These are phyloP conservation scores for Montipora foliosa DNA, from an alignment of 64 coral and sea anemone genomes.

Conservation along the genomic window DNA sequence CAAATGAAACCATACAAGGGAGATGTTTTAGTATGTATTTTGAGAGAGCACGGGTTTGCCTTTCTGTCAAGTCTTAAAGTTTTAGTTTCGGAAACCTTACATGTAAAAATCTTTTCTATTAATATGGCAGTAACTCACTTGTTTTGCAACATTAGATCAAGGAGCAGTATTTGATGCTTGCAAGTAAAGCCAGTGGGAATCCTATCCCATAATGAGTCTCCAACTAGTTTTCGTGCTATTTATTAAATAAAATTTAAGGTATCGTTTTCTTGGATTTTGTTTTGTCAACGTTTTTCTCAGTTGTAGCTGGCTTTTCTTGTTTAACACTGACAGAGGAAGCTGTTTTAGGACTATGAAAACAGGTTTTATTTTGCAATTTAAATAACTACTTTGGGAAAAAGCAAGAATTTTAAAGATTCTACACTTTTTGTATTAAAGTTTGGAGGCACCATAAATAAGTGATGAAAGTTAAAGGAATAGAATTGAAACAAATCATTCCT, in stretches of 20 bases:
- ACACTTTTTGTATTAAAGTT: conserved; percentile 46
- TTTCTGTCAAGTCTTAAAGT: conserved; percentile 43
- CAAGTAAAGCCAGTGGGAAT: conserved; percentile 17
- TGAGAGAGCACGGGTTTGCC: conserved; percentile 35
- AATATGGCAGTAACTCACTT: neutral
- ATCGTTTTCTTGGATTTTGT: neutral
- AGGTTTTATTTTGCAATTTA: conserved; percentile 49
- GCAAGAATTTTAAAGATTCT: conserved; percentile 11
- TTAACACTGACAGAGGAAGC: neutral
- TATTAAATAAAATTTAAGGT: neutral
- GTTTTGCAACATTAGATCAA: conserved; percentile 9
- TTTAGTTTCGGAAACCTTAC: conserved; percentile 3
- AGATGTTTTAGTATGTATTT: conserved; percentile 47
- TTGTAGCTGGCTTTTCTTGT: conserved; percentile 31
- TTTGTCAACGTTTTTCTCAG: neutral
- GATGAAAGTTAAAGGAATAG: neutral
- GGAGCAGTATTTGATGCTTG: conserved; percentile 29
- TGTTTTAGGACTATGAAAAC: conserved; percentile 5
- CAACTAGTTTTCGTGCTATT: conserved; percentile 1
- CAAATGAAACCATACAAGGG: neutral
- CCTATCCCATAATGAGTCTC: neutral
- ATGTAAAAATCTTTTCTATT: conserved; percentile 50
- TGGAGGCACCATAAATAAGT: conserved; percentile 19
- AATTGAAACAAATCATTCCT: conserved; percentile 28
- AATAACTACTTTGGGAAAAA: neutral